phyloP scores from a whole-genome alignment of 2,113 vertebrate species.

The Dinomys branickii region DNA sequence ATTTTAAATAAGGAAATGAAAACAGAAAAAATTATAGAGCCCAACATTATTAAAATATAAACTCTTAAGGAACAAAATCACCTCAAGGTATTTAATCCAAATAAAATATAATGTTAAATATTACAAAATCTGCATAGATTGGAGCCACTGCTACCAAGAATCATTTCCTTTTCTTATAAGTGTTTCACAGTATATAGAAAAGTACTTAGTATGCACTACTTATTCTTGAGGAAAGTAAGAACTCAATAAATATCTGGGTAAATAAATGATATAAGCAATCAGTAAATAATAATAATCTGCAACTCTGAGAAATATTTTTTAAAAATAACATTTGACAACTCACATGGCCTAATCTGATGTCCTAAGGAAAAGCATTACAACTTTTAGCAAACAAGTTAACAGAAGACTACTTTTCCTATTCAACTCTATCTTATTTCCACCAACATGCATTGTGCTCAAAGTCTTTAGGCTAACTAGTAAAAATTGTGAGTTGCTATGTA shows the following conservation, averaged over 20 bases:
- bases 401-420: not conserved
- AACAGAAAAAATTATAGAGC: not conserved
- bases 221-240: slow-evolving; percentile 1
- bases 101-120: not conserved
- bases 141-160: not conserved
- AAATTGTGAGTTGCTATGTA: not conserved
- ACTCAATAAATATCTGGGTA: not conserved
- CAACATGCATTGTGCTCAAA: not conserved
- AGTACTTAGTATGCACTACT: too few species aligned
- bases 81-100: not conserved
- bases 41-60: not conserved
- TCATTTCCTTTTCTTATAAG: not conserved
- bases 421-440: not conserved
- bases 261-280: not conserved
- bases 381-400: not conserved
- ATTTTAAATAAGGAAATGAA: not conserved
- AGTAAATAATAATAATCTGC: not conserved
- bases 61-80: not conserved
- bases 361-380: not conserved
- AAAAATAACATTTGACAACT: not conserved
- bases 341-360: not conserved
- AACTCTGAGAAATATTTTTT: not conserved
- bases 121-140: not conserved
- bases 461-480: not conserved
- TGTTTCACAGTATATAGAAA: not conserved